These are phyloP conservation scores for Anthoptus insignis DNA, from an alignment of 2,888 invertebrate species.

Conservation along the genomic window DNA sequence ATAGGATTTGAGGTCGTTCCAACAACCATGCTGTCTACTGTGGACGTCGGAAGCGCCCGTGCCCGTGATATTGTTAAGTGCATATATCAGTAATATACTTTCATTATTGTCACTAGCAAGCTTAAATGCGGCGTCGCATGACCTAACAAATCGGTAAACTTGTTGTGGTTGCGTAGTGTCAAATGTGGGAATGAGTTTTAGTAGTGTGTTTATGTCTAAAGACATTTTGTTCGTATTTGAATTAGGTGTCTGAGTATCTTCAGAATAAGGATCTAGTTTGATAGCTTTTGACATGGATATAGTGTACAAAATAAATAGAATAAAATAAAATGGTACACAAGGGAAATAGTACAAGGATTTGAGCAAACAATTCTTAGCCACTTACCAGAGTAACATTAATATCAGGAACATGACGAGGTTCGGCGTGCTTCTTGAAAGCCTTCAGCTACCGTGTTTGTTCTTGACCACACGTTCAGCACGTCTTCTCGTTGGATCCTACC, in stretches of 20 bases:
- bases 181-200: conserved; percentile 37
- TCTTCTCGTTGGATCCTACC: conserved; percentile 10
- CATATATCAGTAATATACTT: conserved; percentile 29
- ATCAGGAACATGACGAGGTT: conserved; percentile 12
- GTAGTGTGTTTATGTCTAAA: conserved; percentile 10
- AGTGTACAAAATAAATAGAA: not conserved
- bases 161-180: conserved; percentile 33
- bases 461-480: not conserved
- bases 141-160: conserved; percentile 40
- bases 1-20: conserved; percentile 36
- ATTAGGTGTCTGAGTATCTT: not conserved
- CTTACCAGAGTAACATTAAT: conserved; percentile 27
- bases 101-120: conserved; percentile 21
- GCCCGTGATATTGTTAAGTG: conserved; percentile 36
- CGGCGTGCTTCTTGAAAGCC: conserved; percentile 29
- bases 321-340: not conserved
- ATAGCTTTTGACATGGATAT: not conserved
- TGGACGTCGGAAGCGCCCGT: conserved; percentile 39
- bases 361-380: conserved; percentile 33
- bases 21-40: conserved; percentile 33
- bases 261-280: not conserved
- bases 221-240: conserved; percentile 1
- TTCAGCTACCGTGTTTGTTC: conserved; percentile 20
- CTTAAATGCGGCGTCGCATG: conserved; percentile 37
- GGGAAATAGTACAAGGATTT: not conserved